A percentile compares a stretch with the other conserved stretches of the same genome.
Conservation (phyloP, 2,797 vertebrate genomes). For the Lutjanus campechanus region DNA sequence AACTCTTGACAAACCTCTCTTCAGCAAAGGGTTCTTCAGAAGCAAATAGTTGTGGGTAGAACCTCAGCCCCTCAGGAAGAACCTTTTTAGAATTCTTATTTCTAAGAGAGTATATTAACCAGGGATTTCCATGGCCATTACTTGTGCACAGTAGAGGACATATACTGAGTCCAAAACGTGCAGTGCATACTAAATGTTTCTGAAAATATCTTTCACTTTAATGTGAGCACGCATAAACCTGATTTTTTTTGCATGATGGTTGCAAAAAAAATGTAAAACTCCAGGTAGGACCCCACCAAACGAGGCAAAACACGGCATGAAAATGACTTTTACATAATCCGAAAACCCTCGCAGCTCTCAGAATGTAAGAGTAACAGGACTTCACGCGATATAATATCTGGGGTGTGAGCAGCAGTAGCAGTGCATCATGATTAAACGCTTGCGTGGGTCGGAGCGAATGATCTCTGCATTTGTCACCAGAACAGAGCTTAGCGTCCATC, state of each 20-base stretch:
- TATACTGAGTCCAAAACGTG: slow-evolving; percentile 35
- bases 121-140: slow-evolving; percentile 54
- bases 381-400: slow-evolving; percentile 51
- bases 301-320: slow-evolving; percentile 3
- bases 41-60: no score
- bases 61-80: no score
- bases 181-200: slow-evolving; percentile 34
- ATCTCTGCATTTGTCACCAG: slow-evolving; percentile 82
- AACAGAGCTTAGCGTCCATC: slow-evolving; percentile 77
- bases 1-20: no score
- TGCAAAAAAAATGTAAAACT: background rate
- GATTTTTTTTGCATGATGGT: slow-evolving; percentile 1
- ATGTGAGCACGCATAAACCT: slow-evolving; percentile 3
- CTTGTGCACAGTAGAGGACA: slow-evolving; percentile 42
- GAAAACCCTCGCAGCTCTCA: slow-evolving; percentile 15
- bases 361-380: slow-evolving; percentile 48
- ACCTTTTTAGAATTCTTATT: no score
- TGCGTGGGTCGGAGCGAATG: slow-evolving; percentile 78
- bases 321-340: slow-evolving; percentile 18
- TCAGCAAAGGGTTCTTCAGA: no score
- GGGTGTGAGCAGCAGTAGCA: slow-evolving; percentile 76
- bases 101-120: slow-evolving; percentile 41
- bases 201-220: slow-evolving; percentile 12
- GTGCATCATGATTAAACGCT: slow-evolving; percentile 78
- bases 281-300: background rate